Base-by-base conservation (phyloP, 2,888 invertebrate genomes). In the Hydroisotoma schaefferi region DNA sequence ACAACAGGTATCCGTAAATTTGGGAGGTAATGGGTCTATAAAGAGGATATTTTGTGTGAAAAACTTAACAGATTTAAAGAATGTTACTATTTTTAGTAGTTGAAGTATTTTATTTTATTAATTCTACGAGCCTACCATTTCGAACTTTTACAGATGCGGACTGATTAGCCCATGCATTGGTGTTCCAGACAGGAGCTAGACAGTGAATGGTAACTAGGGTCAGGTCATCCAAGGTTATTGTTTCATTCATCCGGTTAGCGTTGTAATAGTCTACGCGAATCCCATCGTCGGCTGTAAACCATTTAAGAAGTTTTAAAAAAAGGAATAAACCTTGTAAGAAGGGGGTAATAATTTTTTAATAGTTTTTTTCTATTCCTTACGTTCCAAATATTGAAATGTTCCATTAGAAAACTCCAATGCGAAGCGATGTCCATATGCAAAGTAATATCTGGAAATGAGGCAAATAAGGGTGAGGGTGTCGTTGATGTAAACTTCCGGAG, bases 171-270 rank as follows among this genome's bases (percentile, higher is more conserved):
- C 65, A 65, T 20, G 26, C 37, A 1, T 48, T 48, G 5, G 57
- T 57, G 48, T 65, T 65, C 65, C 65, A 65, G 1, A 65, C 59
- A 2, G 65, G 65, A 6, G 65, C 65, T 26, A 65, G 49, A 25
- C 65, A 65, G 48, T 57, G 58, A 1, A 63, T 22, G 26, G 23
- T 27, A 4, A 47, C 29, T 20, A 62, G 25, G 1, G 27, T n/a
- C 4, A 20, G 1, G 8, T 51, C 55, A 1, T 8, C n/a, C n/a
- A 65, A 33, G 3, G 2, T 5, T 12, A 65, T 15, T 15, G 54
- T 55, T 6, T 51, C 2, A 8, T 43, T 62, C 28, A 65, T 56
- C 15, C 27, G 33, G n/a, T 63, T 62, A 4, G 47, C 46, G 40
- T 63, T 57, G 23, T 46, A 48, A 6, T 2, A 27, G 2, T 20